Evolutionary conservation across 1,140 invertebrate species (phyloP).

Genomic region (Calycopis cecrops): DNA sequence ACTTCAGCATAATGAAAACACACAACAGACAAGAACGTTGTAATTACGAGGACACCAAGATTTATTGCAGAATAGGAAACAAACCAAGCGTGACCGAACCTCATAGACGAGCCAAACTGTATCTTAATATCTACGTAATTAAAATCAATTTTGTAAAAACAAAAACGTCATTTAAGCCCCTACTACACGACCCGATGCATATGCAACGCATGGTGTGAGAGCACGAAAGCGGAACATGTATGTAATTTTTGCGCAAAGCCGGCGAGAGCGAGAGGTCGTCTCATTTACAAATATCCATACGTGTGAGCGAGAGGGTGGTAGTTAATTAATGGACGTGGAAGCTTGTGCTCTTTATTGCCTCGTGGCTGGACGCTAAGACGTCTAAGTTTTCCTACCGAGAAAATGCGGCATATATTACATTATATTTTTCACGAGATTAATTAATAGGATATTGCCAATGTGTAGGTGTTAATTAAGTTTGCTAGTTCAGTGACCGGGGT

Average conservation of each 20-base stretch:
- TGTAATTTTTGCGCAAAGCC: conserved; percentile 77
- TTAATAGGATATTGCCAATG: conserved; percentile 1
- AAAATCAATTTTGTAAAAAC: conserved; percentile 44
- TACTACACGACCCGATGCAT: conserved; percentile 48
- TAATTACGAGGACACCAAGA: conserved; percentile 71
- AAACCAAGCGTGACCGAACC: conserved; percentile 65
- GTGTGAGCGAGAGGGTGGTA: conserved; percentile 51
- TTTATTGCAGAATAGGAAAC: conserved; percentile 73
- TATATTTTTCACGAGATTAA: conserved; percentile 38
- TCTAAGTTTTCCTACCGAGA: conserved; percentile 68
- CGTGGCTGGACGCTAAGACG: conserved; percentile 72
- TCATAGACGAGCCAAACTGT: conserved; percentile 39
- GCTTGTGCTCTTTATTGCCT: conserved; percentile 76
- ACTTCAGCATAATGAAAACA: conserved; percentile 63
- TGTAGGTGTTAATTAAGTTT: not conserved
- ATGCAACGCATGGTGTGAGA: conserved; percentile 66
- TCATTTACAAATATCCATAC: conserved; percentile 70
- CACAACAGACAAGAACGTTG: conserved; percentile 71
- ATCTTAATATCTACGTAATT: conserved; percentile 53
- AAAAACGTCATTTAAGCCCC: conserved; percentile 35
- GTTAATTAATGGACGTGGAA: conserved; percentile 77
- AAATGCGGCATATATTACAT: conserved; percentile 57
- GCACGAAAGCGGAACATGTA: conserved; percentile 62
- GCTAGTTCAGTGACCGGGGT: not conserved
- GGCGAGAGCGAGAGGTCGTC: conserved; percentile 59